These are phyloP conservation scores for Pararge aegeria DNA, from an alignment of 1,140 invertebrate genomes.

Conservation along the genomic window DNA sequence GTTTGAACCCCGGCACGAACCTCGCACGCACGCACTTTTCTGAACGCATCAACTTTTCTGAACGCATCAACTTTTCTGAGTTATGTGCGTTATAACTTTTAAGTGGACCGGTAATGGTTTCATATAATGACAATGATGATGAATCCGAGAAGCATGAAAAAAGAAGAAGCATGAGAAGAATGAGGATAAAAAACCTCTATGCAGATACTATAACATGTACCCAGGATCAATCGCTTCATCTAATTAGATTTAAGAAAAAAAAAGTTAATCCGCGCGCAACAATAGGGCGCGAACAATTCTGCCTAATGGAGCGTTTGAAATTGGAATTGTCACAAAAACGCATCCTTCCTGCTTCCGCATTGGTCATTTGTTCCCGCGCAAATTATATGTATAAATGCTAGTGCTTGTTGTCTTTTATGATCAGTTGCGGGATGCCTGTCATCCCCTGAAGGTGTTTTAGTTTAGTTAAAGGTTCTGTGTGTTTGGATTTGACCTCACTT, in stretches of 20 bases:
- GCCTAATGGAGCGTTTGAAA: conserved; percentile 57
- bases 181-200: too few species aligned
- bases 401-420: conserved; percentile 13
- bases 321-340: conserved; percentile 48
- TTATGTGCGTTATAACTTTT: too few species aligned
- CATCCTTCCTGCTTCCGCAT: conserved; percentile 65
- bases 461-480: conserved; percentile 2
- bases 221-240: neutral
- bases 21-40: too few species aligned
- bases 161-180: too few species aligned
- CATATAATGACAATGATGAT: too few species aligned
- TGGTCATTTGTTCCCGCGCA: conserved; percentile 48
- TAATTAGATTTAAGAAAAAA: conserved; percentile 27
- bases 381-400: conserved; percentile 46
- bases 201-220: too few species aligned
- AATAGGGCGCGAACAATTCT: conserved; percentile 58
- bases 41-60: too few species aligned
- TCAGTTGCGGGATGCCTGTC: conserved; percentile 49
- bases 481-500: conserved; percentile 19
- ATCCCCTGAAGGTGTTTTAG: conserved; percentile 32
- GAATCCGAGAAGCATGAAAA: too few species aligned
- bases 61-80: too few species aligned
- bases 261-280: conserved; percentile 42
- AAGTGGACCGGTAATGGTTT: too few species aligned
- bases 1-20: too few species aligned